Conservation (phyloP, 1,140 invertebrate genomes). For the Chlorops oryzae region DNA sequence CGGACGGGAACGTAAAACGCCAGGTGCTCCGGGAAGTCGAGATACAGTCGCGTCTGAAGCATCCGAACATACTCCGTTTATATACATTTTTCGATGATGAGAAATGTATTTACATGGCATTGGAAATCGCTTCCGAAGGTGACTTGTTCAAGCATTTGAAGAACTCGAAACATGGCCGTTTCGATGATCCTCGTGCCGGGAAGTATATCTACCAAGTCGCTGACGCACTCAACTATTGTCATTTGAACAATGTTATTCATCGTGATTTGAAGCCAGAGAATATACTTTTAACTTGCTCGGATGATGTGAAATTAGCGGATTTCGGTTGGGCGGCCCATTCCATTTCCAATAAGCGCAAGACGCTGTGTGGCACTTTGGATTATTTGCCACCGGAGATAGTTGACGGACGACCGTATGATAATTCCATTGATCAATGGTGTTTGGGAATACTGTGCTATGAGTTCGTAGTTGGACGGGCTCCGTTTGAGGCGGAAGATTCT, state of each 20-base stretch:
- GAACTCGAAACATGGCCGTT: conserved; percentile 60
- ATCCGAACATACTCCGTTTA: conserved; percentile 85
- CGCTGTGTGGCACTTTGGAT: conserved; percentile 88
- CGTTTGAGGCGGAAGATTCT: conserved; percentile 77
- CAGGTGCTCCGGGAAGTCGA: conserved; percentile 90
- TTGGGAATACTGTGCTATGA: conserved; percentile 92
- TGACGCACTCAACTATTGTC: conserved; percentile 87
- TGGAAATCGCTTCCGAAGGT: conserved; percentile 87
- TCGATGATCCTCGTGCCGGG: conserved; percentile 64
- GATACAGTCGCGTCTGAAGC: conserved; percentile 87
- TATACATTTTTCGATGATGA: conserved; percentile 90
- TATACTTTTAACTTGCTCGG: conserved; percentile 67
- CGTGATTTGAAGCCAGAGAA: conserved; percentile 91
- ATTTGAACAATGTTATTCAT: conserved; percentile 84
- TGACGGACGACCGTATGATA: conserved; percentile 64
- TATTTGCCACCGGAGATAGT: conserved; percentile 94
- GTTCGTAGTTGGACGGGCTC: conserved; percentile 88
- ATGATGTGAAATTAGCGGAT: conserved; percentile 84
- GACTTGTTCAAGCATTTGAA: conserved; percentile 80
- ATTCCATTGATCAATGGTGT: conserved; percentile 83
- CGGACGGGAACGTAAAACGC: conserved; percentile 68
- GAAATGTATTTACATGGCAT: conserved; percentile 78
- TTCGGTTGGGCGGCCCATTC: conserved; percentile 95
- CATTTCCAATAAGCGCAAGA: conserved; percentile 77
- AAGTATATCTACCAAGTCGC: conserved; percentile 84